A percentile compares a stretch with the other conserved stretches of the same genome.
Evolutionary conservation across 2,113 vertebrate genomes (phyloP).

Genomic region (Silurus meridionalis): DNA sequence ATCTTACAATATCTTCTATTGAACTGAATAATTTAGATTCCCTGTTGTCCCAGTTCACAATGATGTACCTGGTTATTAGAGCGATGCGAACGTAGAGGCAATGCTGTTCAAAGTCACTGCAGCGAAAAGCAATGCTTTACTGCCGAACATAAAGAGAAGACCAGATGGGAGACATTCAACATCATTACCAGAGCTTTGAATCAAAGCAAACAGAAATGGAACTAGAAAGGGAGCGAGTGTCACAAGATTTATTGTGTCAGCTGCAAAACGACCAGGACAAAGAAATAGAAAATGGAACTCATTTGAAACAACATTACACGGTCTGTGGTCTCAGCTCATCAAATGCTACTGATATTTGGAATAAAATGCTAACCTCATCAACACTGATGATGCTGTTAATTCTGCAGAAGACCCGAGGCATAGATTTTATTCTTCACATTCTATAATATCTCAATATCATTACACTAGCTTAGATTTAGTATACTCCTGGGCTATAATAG

Average conservation of each 20-base stretch:
- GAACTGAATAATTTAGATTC: conserved; percentile 31
- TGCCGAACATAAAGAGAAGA: conserved; percentile 32
- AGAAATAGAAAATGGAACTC: conserved; percentile 39
- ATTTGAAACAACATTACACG: conserved; percentile 47
- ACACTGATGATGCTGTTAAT: conserved; percentile 54
- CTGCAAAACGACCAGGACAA: conserved; percentile 44
- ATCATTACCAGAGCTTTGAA: conserved; percentile 53
- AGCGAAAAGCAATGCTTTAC: conserved; percentile 23
- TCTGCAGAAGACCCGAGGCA: conserved; percentile 36
- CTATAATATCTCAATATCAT: conserved; percentile 14
- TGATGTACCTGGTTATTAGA: conserved; percentile 36
- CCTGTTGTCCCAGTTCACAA: conserved; percentile 28
- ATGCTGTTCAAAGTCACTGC: conserved; percentile 1
- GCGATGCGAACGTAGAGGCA: background rate
- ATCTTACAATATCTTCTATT: background rate
- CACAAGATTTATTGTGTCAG: conserved; percentile 40
- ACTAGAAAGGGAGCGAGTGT: conserved; percentile 33
- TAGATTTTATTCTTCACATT: conserved; percentile 38
- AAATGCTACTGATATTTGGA: conserved; percentile 45
- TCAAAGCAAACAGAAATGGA: conserved; percentile 48
- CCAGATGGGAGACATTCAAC: conserved; percentile 46
- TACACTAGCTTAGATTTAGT: conserved; percentile 9
- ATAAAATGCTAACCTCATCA: conserved; percentile 50
- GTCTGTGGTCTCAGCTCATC: conserved; percentile 46
- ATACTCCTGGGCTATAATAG: background rate